Evolutionary conservation across 2,113 vertebrate species (phyloP), one percentile per base, ranked within the genome.

Genomic region (Cryptotis parvus): DNA sequence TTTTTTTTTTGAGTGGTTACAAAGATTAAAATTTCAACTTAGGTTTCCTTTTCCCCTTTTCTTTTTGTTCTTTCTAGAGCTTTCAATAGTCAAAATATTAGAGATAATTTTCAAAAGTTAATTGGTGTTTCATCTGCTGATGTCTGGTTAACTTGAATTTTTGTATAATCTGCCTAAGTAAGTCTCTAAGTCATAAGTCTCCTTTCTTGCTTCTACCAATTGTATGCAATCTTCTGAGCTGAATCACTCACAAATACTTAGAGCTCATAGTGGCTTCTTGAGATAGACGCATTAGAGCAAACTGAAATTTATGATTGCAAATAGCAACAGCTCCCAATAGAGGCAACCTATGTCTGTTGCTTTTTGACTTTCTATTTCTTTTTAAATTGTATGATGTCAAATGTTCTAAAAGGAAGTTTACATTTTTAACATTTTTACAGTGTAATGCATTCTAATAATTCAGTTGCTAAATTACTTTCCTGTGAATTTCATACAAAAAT

Each of bases 161-260:
- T 86, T 49, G 52, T 33, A 68, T 65, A 87, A 63, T 3, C 20
- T 16, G 49, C 31, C 9, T 26, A 88, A 22, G 61, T 75, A n/a
- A n/a, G 84, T 8, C 14, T 66, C 55, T 91, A 65, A 11, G n/a
- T n/a, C n/a, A n/a, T n/a, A n/a, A 78, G 0, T 55, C 75, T 18
- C 78, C 37, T 55, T 81, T 80, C 18, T 69, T 6, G 9, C 31
- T 70, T 35, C 37, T 16, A 24, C n/a, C 41, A 68, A 66, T 91
- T 77, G 15, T 45, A 88, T 89, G 55, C 37, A 43, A 45, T 39
- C 37, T 81, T 90, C 68, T 49, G 61, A 92, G 26, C 37, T 66
- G 79, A 89, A 63, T 73, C 49, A 78, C 73, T 68, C 33, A 61
- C 66, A 43, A 45, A 29, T 29, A 45, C 11, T 26, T 84, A 18